Conservation (phyloP, 2,797 vertebrate genomes). For the Crax fasciolata region DNA sequence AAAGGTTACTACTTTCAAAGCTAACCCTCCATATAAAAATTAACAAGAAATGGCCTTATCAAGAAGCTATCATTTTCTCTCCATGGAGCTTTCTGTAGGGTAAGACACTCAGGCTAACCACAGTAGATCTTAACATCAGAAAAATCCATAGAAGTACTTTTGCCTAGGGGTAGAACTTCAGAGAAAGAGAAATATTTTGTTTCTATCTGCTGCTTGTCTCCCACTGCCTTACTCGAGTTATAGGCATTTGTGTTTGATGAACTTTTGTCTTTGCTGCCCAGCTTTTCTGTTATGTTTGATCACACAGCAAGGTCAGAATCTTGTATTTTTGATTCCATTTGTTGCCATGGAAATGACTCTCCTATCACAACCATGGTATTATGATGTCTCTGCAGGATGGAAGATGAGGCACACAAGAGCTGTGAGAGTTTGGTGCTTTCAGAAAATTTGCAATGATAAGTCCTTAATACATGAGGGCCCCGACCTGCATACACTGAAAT, state of each 20-base stretch:
- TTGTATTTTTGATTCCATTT: conserved; percentile 47
- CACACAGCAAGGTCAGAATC: conserved; percentile 40
- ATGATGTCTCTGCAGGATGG: conserved; percentile 63
- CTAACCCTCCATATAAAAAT: not conserved
- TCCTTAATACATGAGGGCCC: conserved; percentile 31
- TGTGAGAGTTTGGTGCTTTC: conserved; percentile 49
- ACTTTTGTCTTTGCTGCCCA: not conserved
- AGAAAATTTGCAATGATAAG: conserved; percentile 55
- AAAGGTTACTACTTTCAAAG: not conserved
- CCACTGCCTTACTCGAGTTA: conserved; percentile 7
- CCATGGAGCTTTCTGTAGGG: not conserved
- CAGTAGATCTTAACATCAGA: not conserved
- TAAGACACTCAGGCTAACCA: not conserved
- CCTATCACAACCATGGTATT: conserved; percentile 35
- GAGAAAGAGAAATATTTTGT: not conserved
- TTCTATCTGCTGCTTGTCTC: not conserved
- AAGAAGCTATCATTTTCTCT: not conserved
- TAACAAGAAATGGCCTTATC: not conserved
- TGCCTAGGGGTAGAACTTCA: not conserved
- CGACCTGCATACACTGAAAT: conserved; percentile 37
- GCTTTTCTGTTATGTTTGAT: conserved; percentile 28
- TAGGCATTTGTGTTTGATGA: not conserved
- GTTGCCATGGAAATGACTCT: conserved; percentile 74
- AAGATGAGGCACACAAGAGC: conserved; percentile 49
- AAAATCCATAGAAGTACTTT: not conserved